These are phyloP conservation scores for Euura saliciscinereae DNA, from an alignment of 1,140 invertebrate genomes.

Conservation along the genomic window DNA sequence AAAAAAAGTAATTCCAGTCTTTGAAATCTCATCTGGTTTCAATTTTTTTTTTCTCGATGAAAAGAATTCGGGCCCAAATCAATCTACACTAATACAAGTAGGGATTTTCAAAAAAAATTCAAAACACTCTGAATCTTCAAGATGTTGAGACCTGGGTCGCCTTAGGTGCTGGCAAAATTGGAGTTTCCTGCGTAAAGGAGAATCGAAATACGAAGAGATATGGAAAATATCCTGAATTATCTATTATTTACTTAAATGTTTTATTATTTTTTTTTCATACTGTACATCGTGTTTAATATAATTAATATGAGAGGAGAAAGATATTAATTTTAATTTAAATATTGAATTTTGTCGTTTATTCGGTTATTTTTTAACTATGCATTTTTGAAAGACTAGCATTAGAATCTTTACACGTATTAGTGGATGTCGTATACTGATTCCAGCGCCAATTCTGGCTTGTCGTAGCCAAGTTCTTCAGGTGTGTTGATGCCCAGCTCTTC, in stretches of 20 bases:
- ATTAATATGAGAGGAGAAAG: neutral
- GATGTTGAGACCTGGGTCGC: too few species aligned
- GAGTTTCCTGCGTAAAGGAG: too few species aligned
- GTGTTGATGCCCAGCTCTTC: constrained; percentile 93
- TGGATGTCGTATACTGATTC: constrained; percentile 74
- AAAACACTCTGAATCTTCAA: too few species aligned
- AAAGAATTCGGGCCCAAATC: too few species aligned
- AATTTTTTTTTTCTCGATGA: too few species aligned
- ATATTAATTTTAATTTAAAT: neutral
- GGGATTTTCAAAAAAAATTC: too few species aligned
- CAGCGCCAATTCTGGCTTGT: constrained; percentile 93
- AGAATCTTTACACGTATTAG: constrained; percentile 30
- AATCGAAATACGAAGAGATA: neutral
- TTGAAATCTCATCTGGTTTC: too few species aligned
- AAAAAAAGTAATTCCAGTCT: too few species aligned
- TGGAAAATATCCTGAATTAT: neutral
- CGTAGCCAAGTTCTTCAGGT: constrained; percentile 94
- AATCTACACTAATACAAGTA: too few species aligned
- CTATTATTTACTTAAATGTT: neutral
- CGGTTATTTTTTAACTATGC: constrained; percentile 7
- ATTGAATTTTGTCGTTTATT: too few species aligned
- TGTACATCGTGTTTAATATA: neutral
- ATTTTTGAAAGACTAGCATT: neutral
- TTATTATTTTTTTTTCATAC: neutral
- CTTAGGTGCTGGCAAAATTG: too few species aligned